These are phyloP conservation scores for Bradypus variegatus DNA, from an alignment of 2,797 vertebrate species.

Conservation along the genomic window DNA sequence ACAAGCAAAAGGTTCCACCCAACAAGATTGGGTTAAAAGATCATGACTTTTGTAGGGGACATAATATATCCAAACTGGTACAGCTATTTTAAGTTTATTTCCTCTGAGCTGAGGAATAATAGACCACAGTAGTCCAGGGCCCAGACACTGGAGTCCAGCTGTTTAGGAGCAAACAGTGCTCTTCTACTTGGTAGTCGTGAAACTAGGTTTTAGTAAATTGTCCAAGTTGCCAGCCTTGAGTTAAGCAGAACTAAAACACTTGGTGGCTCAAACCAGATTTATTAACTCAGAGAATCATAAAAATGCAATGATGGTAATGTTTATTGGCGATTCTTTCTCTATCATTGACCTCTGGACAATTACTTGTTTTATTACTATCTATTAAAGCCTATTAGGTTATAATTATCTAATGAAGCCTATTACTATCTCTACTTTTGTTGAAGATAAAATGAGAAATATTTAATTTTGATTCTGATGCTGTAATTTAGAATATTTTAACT, in stretches of 20 bases:
- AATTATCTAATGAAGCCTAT: background rate
- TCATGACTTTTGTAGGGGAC: too few relatives aligned
- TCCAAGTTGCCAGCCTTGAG: background rate
- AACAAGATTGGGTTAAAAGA: too few relatives aligned
- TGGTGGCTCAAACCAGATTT: background rate
- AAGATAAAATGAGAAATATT: background rate
- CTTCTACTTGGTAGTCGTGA: rapidly evolving
- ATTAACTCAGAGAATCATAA: background rate
- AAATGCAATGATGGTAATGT: background rate
- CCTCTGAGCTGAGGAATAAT: background rate
- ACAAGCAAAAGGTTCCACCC: too few relatives aligned
- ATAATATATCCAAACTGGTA: too few relatives aligned
- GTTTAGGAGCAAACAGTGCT: background rate
- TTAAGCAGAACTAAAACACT: background rate
- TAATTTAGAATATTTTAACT: background rate
- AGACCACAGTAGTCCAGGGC: background rate
- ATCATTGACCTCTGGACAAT: background rate
- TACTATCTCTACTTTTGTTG: background rate
- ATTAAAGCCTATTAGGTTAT: background rate
- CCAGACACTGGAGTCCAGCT: background rate
- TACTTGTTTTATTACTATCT: background rate
- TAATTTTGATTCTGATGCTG: background rate
- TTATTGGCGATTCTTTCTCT: background rate
- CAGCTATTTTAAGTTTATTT: background rate
- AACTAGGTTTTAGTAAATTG: background rate